Evolutionary conservation across 64 coral and sea anemone genomes (phyloP), one percentile per base, ranked within the genome.

Genomic region (Acropora tenuis): DNA sequence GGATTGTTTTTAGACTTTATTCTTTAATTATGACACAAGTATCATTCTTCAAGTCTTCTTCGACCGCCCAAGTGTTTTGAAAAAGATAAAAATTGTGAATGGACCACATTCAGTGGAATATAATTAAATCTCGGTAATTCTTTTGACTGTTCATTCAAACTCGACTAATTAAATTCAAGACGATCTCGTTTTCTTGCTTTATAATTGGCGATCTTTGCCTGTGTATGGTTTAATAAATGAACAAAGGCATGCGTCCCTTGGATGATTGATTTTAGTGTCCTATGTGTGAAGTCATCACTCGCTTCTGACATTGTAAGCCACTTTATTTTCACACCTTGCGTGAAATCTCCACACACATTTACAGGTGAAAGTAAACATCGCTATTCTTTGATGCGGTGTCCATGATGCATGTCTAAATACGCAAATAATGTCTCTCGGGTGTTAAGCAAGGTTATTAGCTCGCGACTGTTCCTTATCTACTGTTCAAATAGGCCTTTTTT

Each of bases 141-240:
- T 3, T 68, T 84, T 84, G 4, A 71, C 63, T 85, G 45, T 46
- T 50, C 63, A 85, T 85, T 85, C 47, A 18, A 85, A 72, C 68
- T 71, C 65, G 63, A 50, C 82, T 85, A 85, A 85, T 85, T 71
- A 85, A 85, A 71, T 43, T 47, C 17, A 85, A 85, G 65, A 50
- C 66, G 61, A 85, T n/a, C 63, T 85, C 68, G 65, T 71, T 72
- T 19, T 85, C 18, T 49, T 69, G 43, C 47, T 68, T 72, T 71
- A 85, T 85, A 85, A 85, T 85, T 72, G 82, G 82, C 65, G 82
- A 49, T 48, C 13, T 50, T 85, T 60, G 3, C 42, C 90, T 91
- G 72, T 91, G 44, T 44, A 3, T 10, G 17, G 80, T 84, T 76
- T 75, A 83, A 91, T 84, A 91, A 73, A 91, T 75, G 90, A 91